Conservation (phyloP, 1,140 invertebrate species). For the Portunus trituberculatus region DNA sequence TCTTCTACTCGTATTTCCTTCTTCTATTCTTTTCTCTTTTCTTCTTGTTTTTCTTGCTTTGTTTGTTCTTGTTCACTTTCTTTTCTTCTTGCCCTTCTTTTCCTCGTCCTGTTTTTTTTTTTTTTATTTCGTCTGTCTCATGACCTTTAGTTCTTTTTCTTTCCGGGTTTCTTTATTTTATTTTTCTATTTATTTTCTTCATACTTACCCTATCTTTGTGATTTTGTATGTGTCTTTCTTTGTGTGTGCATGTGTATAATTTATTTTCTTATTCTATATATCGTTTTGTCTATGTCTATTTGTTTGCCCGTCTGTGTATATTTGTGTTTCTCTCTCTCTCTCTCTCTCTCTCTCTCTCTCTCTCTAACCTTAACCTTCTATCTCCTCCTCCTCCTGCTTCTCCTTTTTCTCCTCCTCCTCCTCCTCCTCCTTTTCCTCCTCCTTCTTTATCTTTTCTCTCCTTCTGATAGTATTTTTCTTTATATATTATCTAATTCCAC, state of each 20-base stretch:
- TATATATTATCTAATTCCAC: not conserved
- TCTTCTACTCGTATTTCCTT: too few species aligned
- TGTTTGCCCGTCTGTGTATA: not conserved
- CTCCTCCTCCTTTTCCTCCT: not conserved
- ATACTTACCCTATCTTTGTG: not conserved
- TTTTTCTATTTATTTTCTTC: not conserved
- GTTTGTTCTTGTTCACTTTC: not conserved
- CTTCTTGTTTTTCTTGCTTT: not conserved
- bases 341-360: slow-evolving; percentile 15
- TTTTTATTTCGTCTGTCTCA: not conserved
- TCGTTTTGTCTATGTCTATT: not conserved
- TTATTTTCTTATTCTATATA: not conserved
- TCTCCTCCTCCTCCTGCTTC: not conserved
- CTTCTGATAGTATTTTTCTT: slow-evolving; percentile 1
- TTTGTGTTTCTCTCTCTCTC: not conserved
- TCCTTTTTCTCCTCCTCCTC: too few species aligned
- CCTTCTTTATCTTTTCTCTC: not conserved
- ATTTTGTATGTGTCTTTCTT: too few species aligned
- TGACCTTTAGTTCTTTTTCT: not conserved
- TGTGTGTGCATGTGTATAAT: not conserved
- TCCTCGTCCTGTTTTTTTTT: not conserved
- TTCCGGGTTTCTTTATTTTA: not conserved
- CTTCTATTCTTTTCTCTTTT: not conserved
- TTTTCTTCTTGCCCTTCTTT: too few species aligned
- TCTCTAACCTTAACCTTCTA: not conserved